Evolutionary conservation across 2,888 invertebrate species (phyloP).

Genomic region (Leptopilina myrica): DNA sequence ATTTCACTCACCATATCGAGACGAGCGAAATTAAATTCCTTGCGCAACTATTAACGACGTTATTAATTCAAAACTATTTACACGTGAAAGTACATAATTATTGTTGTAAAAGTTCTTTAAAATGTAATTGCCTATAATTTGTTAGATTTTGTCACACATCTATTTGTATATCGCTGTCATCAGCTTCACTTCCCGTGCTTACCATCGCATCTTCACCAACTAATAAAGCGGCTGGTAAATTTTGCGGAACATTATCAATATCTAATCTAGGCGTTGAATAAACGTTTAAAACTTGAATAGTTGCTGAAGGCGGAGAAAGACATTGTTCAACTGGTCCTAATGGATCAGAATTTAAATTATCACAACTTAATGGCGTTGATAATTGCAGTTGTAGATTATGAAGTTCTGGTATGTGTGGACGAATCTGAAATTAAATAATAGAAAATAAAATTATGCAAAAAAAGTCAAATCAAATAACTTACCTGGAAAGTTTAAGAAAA

Average conservation of each 20-base stretch:
- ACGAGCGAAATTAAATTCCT: conserved; percentile 39
- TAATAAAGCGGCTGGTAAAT: conserved; percentile 75
- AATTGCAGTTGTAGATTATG: conserved; percentile 80
- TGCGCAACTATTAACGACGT: neutral
- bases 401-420: conserved; percentile 83
- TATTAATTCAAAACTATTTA: conserved; percentile 27
- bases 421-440: conserved; percentile 77
- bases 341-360: conserved; percentile 67
- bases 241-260: conserved; percentile 75
- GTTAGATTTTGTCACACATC: conserved; percentile 74
- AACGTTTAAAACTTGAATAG: conserved; percentile 76
- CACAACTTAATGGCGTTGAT: conserved; percentile 72
- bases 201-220: conserved; percentile 76
- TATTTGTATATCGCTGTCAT: conserved; percentile 76
- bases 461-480: too few species aligned
- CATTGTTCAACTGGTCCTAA: conserved; percentile 72
- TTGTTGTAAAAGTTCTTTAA: conserved; percentile 31
- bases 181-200: conserved; percentile 75
- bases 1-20: conserved; percentile 20
- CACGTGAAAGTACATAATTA: conserved; percentile 37
- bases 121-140: conserved; percentile 46
- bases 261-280: conserved; percentile 74
- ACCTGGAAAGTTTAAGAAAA: too few species aligned
- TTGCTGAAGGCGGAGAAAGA: conserved; percentile 72
- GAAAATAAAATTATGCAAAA: neutral